Percentiles rank a stretch among this genome's conserved stretches.
phyloP scores from a whole-genome alignment of 2,113 vertebrate genomes.

The Rattus rattus region DNA sequence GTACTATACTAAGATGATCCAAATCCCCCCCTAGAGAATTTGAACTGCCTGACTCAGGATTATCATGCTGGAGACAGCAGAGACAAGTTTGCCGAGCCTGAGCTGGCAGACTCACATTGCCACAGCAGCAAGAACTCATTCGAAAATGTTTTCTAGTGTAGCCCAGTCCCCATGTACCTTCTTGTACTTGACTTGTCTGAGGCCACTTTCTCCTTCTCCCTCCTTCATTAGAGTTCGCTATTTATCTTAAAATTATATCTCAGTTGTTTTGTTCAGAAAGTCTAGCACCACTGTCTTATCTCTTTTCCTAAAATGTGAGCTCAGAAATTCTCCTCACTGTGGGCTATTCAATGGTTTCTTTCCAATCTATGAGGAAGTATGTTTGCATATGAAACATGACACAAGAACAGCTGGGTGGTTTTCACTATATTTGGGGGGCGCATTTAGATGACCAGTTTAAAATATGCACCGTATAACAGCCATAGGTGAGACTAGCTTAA shows the following conservation, averaged over 20 bases:
- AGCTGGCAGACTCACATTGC: not conserved
- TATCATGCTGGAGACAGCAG: not conserved
- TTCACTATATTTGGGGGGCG: not conserved
- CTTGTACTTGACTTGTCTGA: not conserved
- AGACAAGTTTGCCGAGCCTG: not conserved
- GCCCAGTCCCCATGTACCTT: not conserved
- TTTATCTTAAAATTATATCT: conserved; percentile 39
- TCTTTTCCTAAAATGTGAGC: conserved; percentile 40
- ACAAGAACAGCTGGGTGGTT: not conserved
- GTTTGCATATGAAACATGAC: not conserved
- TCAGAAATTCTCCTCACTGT: conserved; percentile 29
- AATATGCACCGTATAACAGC: not conserved
- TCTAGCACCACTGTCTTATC: not conserved
- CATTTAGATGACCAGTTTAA: conserved; percentile 13
- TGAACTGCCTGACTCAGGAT: not conserved
- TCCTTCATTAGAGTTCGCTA: not conserved
- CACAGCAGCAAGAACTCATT: not conserved
- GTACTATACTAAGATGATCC: not conserved
- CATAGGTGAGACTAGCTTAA: not conserved
- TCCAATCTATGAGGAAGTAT: not conserved
- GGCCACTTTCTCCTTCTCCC: not conserved
- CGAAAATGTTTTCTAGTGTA: not conserved
- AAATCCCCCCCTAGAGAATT: conserved; percentile 13
- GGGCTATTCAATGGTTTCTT: conserved; percentile 9
- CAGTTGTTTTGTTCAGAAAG: not conserved